These are phyloP conservation scores for Isurus oxyrinchus DNA, from an alignment of 2,113 vertebrate species.

Conservation along the genomic window DNA sequence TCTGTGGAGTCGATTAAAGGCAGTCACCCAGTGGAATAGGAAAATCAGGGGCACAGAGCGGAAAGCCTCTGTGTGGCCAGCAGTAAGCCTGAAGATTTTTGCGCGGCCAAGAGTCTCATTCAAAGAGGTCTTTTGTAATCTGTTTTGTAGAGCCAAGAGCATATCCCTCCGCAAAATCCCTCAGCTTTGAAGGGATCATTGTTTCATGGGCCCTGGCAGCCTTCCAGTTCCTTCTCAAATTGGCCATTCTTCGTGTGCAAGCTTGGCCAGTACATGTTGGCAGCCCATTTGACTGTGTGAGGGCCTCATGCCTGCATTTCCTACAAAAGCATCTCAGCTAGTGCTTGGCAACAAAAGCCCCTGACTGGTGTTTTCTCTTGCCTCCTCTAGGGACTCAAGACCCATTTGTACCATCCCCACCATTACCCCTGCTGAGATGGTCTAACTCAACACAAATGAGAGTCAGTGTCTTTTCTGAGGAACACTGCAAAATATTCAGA, in stretches of 20 bases:
- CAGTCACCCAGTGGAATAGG: background rate
- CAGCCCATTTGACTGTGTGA: background rate
- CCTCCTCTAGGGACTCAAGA: background rate
- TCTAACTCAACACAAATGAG: background rate
- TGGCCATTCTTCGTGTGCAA: background rate
- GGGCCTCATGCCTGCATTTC: background rate
- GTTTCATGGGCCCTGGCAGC: background rate
- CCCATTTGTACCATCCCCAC: background rate
- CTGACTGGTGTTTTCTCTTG: background rate
- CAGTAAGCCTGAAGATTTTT: background rate
- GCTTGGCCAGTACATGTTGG: background rate
- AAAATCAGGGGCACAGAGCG: background rate
- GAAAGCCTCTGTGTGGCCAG: background rate
- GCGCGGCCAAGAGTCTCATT: background rate
- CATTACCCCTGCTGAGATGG: background rate
- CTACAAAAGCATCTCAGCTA: background rate
- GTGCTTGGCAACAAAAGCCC: background rate
- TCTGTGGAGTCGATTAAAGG: background rate
- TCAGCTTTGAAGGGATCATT: background rate
- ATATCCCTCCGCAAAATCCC: background rate
- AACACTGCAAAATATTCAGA: background rate
- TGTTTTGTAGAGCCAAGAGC: background rate
- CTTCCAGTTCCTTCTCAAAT: background rate
- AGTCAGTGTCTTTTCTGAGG: background rate
- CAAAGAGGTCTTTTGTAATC: background rate